These are phyloP conservation scores for Trigoniulus corallinus DNA, from an alignment of 1,140 invertebrate genomes.

Conservation along the genomic window DNA sequence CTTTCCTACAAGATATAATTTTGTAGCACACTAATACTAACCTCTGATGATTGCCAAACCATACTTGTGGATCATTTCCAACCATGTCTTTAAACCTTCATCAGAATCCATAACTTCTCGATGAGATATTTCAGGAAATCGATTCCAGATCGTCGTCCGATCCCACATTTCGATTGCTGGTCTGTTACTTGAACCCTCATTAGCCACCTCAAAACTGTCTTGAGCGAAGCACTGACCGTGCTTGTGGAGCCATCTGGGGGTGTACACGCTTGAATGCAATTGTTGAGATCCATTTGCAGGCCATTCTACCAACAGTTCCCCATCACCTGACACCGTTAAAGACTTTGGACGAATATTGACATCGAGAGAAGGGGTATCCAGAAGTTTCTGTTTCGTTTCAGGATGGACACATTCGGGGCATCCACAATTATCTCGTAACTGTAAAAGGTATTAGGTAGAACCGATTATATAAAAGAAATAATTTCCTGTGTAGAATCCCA, in stretches of 20 bases:
- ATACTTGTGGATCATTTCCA: constrained; percentile 24
- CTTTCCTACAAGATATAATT: too few species aligned
- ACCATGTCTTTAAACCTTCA: constrained; percentile 20
- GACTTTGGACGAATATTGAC: constrained; percentile 19
- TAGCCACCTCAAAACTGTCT: constrained; percentile 19
- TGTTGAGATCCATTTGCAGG: constrained; percentile 2
- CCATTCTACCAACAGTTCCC: constrained; percentile 21
- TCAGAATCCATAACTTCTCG: constrained; percentile 23
- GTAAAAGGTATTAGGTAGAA: constrained; percentile 5
- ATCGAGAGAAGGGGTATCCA: constrained; percentile 22
- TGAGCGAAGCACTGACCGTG: constrained; percentile 24
- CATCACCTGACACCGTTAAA: constrained; percentile 17
- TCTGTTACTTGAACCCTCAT: constrained; percentile 12
- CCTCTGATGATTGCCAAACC: constrained; percentile 21
- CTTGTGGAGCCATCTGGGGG: constrained; percentile 17
- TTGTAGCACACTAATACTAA: too few species aligned
- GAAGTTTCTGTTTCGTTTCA: constrained; percentile 23
- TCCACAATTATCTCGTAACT: constrained; percentile 25
- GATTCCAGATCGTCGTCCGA: constrained; percentile 19
- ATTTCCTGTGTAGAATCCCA: neutral
- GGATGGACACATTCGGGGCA: constrained; percentile 20
- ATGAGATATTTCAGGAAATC: constrained; percentile 23
- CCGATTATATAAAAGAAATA: neutral
- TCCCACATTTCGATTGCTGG: constrained; percentile 21
- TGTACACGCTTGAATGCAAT: constrained; percentile 7